phyloP scores from a whole-genome alignment of 2,888 invertebrate genomes.

The Tachina grossa region DNA sequence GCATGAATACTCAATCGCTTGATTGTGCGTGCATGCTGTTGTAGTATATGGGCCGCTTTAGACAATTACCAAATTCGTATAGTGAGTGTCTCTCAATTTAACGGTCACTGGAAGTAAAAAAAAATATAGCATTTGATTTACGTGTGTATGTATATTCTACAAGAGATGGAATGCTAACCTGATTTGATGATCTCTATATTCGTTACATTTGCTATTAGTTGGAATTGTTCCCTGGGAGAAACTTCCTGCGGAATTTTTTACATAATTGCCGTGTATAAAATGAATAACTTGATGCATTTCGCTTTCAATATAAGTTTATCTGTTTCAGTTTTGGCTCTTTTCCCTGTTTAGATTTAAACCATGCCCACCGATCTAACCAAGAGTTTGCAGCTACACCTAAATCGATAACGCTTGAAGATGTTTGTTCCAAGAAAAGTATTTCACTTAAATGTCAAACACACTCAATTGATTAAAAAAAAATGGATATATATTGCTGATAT shows the following conservation, averaged over 20 bases:
- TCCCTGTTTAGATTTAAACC: too few species aligned
- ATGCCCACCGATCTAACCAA: too few species aligned
- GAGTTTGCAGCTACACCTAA: too few species aligned
- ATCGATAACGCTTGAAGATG: too few species aligned
- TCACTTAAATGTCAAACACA: too few species aligned
- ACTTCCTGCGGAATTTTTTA: conserved; percentile 87
- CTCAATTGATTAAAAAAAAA: conserved; percentile 94
- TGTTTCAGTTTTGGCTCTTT: too few species aligned
- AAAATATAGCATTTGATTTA: background rate
- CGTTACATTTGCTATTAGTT: too few species aligned
- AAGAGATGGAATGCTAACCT: conserved; percentile 85
- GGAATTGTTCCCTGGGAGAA: too few species aligned
- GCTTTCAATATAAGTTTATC: conserved; percentile 89
- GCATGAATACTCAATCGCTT: too few species aligned
- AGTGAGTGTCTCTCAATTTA: conserved; percentile 91
- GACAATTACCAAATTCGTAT: conserved; percentile 91
- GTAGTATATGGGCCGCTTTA: too few species aligned
- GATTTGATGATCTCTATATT: conserved; percentile 86
- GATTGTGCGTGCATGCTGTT: too few species aligned
- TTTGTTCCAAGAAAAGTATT: too few species aligned
- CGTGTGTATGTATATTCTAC: conserved; percentile 60
- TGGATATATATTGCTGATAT: conserved; percentile 86
- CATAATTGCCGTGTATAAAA: conserved; percentile 89
- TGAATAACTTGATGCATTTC: conserved; percentile 92
- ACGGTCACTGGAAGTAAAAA: conserved; percentile 84